Conservation (phyloP, 2,888 invertebrate genomes). For the Tiphia femorata region DNA sequence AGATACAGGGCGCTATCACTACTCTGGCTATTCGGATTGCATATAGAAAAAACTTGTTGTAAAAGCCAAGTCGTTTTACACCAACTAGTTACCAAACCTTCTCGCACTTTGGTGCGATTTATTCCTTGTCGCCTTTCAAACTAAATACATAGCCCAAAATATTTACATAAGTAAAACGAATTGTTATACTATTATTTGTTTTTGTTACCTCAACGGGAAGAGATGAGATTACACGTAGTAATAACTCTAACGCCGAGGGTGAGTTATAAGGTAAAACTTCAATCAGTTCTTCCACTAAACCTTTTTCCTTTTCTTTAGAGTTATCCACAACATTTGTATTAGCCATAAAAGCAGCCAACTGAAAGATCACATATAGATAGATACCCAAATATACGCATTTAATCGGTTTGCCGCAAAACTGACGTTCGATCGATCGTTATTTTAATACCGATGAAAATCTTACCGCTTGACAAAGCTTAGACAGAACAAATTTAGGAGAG, state of each 20-base stretch:
- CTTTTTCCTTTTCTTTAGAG: constrained; percentile 72
- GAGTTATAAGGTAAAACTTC: constrained; percentile 75
- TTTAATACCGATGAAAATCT: constrained; percentile 69
- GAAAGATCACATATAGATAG: constrained; percentile 51
- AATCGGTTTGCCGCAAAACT: too few relatives aligned
- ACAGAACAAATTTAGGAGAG: constrained; percentile 88
- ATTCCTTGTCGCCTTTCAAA: constrained; percentile 45
- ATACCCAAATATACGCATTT: not conserved
- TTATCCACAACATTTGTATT: constrained; percentile 73
- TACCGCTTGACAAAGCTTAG: constrained; percentile 90
- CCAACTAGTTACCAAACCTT: constrained; percentile 54
- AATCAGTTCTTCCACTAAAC: constrained; percentile 82
- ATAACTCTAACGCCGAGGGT: constrained; percentile 74
- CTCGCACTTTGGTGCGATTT: constrained; percentile 38
- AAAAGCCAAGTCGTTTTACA: constrained; percentile 57
- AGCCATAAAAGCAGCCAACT: constrained; percentile 88
- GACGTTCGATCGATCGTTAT: too few relatives aligned
- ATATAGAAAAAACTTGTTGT: constrained; percentile 58
- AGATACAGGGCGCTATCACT: constrained; percentile 48
- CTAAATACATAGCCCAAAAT: constrained; percentile 32
- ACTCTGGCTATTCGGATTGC: constrained; percentile 45
- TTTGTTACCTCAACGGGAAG: constrained; percentile 87
- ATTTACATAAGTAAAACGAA: constrained; percentile 6
- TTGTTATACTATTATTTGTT: not conserved
- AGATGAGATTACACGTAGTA: constrained; percentile 87